Conservation (phyloP, 2,113 vertebrate genomes). For the Pleuronectes platessa region DNA sequence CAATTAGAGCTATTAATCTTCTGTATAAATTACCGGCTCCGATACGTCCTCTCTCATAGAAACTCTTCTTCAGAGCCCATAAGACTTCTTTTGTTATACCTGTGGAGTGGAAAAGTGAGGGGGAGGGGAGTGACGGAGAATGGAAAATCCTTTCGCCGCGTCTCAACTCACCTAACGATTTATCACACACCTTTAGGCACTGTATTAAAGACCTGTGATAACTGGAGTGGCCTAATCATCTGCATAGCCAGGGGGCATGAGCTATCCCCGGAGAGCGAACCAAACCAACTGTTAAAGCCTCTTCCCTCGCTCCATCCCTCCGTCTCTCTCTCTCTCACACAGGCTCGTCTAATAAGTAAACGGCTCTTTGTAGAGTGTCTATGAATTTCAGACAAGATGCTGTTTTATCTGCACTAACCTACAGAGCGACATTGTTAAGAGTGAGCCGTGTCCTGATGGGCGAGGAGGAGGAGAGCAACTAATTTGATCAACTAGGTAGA, state of each 20-base stretch:
- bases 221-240: constrained; percentile 78
- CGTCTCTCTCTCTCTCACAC: constrained; percentile 36
- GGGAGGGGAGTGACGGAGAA: constrained; percentile 54
- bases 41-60: constrained; percentile 47
- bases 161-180: constrained; percentile 81
- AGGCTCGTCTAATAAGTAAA: constrained; percentile 3
- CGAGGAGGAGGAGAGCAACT: constrained; percentile 16
- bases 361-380: constrained; percentile 1
- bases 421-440: background rate
- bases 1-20: constrained; percentile 75
- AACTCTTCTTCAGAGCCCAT: constrained; percentile 56
- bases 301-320: constrained; percentile 13
- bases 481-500: constrained; percentile 59
- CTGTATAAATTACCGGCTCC: constrained; percentile 70
- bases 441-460: too few species aligned
- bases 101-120: constrained; percentile 72
- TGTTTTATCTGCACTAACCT: background rate
- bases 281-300: constrained; percentile 71
- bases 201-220: constrained; percentile 82
- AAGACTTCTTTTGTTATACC: constrained; percentile 80
- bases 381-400: constrained; percentile 12
- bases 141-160: constrained; percentile 53
- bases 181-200: constrained; percentile 79
- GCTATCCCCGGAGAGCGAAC: constrained; percentile 65
- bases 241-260: constrained; percentile 72